Conservation (phyloP, 2,113 vertebrate species). For the Epinephelus moara region DNA sequence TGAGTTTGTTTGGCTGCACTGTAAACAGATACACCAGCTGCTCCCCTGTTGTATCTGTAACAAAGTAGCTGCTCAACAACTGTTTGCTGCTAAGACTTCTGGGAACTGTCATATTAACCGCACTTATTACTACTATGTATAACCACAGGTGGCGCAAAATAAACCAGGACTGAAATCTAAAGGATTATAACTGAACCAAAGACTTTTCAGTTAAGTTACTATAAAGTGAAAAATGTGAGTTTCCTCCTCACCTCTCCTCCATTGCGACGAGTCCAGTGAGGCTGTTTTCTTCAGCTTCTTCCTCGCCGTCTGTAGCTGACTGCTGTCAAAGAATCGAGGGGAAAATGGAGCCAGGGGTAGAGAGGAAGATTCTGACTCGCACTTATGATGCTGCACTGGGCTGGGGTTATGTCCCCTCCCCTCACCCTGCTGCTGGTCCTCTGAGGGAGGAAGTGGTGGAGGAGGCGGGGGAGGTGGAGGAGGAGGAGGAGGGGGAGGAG, state of each 20-base stretch:
- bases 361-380: constrained; percentile 79
- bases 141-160: too few species aligned
- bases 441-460: constrained; percentile 68
- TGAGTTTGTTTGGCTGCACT: too few species aligned
- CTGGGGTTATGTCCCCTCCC: constrained; percentile 57
- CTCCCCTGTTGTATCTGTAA: too few species aligned
- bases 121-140: too few species aligned
- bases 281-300: constrained; percentile 95
- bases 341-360: constrained; percentile 82
- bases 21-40: too few species aligned
- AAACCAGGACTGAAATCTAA: too few species aligned
- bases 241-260: constrained; percentile 89
- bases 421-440: constrained; percentile 71
- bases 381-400: constrained; percentile 64
- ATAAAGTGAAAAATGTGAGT: not conserved
- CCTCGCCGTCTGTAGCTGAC: constrained; percentile 93
- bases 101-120: too few species aligned
- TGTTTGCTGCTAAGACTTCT: too few species aligned
- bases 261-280: constrained; percentile 90
- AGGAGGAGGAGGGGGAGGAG: constrained; percentile 71
- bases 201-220: not conserved
- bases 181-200: not conserved
- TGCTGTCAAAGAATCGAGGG: constrained; percentile 95
- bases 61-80: too few species aligned
- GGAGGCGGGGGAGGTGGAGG: constrained; percentile 56